Conservation (phyloP, 2,113 vertebrate genomes). For the Aplodontia rufa region DNA sequence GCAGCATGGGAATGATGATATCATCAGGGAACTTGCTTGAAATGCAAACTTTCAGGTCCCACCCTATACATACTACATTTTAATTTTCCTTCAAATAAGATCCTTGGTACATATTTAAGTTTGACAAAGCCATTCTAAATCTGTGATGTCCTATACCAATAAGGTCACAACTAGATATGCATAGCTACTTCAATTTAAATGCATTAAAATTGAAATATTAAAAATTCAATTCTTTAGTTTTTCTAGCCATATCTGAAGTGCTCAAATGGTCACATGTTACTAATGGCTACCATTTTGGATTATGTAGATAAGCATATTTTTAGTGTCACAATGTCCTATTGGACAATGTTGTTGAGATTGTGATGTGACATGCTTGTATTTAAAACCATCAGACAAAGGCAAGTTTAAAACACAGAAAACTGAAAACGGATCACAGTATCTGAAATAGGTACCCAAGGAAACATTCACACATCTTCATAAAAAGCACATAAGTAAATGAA, state of each 20-base stretch:
- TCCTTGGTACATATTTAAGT: background rate
- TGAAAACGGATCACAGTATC: conserved; percentile 36
- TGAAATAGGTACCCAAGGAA: conserved; percentile 24
- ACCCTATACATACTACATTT: background rate
- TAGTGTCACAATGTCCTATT: background rate
- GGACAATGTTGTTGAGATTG: background rate
- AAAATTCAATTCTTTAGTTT: background rate
- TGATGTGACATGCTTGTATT: background rate
- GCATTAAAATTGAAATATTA: background rate
- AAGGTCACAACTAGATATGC: background rate
- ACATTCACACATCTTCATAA: conserved; percentile 30
- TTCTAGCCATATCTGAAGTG: conserved; percentile 3
- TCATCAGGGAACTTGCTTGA: background rate
- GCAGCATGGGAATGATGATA: background rate
- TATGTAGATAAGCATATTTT: background rate
- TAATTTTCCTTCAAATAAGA: conserved; percentile 11
- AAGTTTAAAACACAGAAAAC: conserved; percentile 42
- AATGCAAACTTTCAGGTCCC: background rate
- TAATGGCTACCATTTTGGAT: background rate
- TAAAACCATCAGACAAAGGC: conserved; percentile 41
- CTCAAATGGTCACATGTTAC: background rate
- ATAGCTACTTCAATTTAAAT: background rate
- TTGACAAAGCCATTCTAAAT: background rate
- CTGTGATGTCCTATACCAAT: background rate
- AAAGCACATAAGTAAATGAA: conserved; percentile 33